Evolutionary conservation across 2,113 vertebrate species (phyloP), one percentile per base, ranked within the genome.

Genomic region (Hystrix brachyura): DNA sequence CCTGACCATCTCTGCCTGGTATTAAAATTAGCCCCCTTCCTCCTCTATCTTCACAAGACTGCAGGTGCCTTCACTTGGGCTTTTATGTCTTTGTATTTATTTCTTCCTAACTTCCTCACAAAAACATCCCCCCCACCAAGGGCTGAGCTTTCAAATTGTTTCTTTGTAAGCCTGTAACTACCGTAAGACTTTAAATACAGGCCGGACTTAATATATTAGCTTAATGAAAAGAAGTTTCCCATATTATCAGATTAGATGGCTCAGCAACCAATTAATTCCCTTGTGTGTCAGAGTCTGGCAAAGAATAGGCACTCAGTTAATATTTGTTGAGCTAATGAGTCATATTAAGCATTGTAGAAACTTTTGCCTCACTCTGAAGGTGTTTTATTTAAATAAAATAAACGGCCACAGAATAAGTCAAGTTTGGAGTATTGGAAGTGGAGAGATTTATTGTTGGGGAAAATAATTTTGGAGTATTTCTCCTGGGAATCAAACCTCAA

Each of bases 401-500:
- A 93, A 53, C 0, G 62, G 78, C 17, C 25, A 87, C 84, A 72
- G 43, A 87, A 90, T 93, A 71, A 97, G 32, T 82, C 1, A 81
- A 74, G 17, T n/a, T 96, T 94, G n/a, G 18, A 43, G 74, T 60
- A 65, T 15, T 90, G 34, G 46, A 62, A 64, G 18, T 79, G 78
- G 53, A 72, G 43, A 78, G n/a, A 34, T 55, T 92, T 34, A 53
- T 43, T n/a, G 3, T 81, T 94, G 71, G 19, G 82, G 29, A 83
- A 88, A 80, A 90, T 96, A 21, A 74, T 81, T 85, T 86, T 69
- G 7, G 15, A 76, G 90, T 71, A 46, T 90, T 94, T 96, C 92
- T 95, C 95, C 25, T 60, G 13, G 64, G 93, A 98, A 72, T 25
- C 67, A 74, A 48, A 13, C 86, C 90, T 85, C 84, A 91, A 60